phyloP scores from a whole-genome alignment of 2,113 vertebrate genomes.

The Asarcornis scutulata region DNA sequence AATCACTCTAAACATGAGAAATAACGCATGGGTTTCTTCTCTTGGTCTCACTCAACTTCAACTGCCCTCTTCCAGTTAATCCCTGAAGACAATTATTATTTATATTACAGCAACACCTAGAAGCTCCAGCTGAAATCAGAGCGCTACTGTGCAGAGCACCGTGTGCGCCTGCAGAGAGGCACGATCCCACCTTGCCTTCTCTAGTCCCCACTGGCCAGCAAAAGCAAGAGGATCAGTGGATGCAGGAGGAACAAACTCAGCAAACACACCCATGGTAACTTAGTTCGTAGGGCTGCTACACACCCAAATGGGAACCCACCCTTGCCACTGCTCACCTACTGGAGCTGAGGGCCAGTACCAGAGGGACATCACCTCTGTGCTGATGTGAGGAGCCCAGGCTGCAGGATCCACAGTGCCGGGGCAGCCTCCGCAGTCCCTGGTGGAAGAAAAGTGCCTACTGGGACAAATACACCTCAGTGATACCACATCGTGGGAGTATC shows the following conservation, averaged over 20 bases:
- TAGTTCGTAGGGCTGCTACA: not conserved
- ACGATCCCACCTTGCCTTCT: not conserved
- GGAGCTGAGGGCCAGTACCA: not conserved
- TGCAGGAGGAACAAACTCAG: not conserved
- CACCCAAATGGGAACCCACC: not conserved
- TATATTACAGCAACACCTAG: slow-evolving; percentile 63
- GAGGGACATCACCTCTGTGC: accelerated
- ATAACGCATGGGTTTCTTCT: not conserved
- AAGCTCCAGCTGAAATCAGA: slow-evolving; percentile 34
- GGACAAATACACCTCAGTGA: accelerated
- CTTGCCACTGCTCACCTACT: not conserved
- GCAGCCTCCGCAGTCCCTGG: not conserved
- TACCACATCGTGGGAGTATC: not conserved
- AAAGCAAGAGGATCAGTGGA: not conserved
- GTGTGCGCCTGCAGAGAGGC: not conserved
- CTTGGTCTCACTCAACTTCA: slow-evolving; percentile 45
- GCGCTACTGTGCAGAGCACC: not conserved
- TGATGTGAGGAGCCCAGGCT: not conserved
- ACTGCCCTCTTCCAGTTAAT: slow-evolving; percentile 35
- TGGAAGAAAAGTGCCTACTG: not conserved
- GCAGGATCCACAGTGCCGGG: not conserved
- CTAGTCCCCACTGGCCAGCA: not conserved
- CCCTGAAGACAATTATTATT: slow-evolving; percentile 35
- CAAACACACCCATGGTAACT: accelerated
- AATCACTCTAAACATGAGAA: slow-evolving; percentile 51